These are phyloP conservation scores for Xestia c-nigrum DNA, from an alignment of 2,888 invertebrate genomes.

Conservation along the genomic window DNA sequence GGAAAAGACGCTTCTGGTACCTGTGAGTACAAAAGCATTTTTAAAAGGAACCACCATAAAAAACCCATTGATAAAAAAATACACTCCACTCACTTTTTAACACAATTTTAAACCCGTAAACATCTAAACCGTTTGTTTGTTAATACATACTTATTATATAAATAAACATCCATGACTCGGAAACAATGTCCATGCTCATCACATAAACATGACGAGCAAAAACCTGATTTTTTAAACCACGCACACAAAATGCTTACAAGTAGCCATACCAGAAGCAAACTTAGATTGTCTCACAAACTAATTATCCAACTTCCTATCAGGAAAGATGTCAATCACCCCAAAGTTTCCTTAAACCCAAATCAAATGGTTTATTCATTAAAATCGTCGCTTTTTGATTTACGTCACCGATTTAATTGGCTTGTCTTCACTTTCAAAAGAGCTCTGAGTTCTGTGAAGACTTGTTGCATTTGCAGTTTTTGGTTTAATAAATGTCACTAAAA, in stretches of 20 bases:
- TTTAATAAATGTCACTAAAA: not conserved
- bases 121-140: too few relatives aligned
- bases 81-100: too few relatives aligned
- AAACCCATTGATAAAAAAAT: too few relatives aligned
- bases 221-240: not conserved
- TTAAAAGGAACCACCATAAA: not conserved
- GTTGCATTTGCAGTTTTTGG: not conserved
- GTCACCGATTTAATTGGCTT: constrained; percentile 62
- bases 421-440: constrained; percentile 26
- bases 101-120: too few relatives aligned
- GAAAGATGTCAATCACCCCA: constrained; percentile 69
- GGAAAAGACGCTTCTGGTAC: too few relatives aligned
- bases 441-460: constrained; percentile 26
- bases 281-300: constrained; percentile 74
- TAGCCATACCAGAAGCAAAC: constrained; percentile 61
- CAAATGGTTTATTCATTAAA: constrained; percentile 72
- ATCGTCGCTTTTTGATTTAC: constrained; percentile 53
- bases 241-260: constrained; percentile 32
- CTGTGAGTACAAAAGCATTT: not conserved
- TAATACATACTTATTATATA: too few relatives aligned
- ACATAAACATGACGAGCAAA: too few relatives aligned
- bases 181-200: too few relatives aligned
- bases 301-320: constrained; percentile 70
- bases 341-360: constrained; percentile 72
- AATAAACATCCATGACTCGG: too few relatives aligned